phyloP scores from a whole-genome alignment of 1,140 invertebrate species.

The Drosophila repletoides region DNA sequence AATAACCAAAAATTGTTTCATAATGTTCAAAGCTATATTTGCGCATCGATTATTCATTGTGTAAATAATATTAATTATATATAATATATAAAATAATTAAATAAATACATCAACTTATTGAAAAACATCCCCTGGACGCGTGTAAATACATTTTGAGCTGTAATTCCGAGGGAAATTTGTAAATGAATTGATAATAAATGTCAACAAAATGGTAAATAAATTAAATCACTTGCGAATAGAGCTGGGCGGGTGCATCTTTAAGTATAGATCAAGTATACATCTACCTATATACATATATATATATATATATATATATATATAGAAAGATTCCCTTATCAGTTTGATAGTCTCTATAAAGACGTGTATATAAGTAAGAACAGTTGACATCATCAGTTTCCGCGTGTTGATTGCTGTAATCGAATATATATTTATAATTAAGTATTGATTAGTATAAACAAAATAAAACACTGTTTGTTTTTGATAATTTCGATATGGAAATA shows the following conservation, averaged over 20 bases:
- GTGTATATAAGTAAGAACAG: background rate
- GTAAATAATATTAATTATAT: conserved; percentile 58
- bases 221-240: background rate
- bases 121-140: conserved; percentile 59
- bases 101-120: conserved; percentile 39
- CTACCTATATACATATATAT: conserved; percentile 11
- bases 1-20: conserved; percentile 14
- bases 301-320: conserved; percentile 10
- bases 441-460: conserved; percentile 54
- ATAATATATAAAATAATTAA: conserved; percentile 27
- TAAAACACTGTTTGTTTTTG: conserved; percentile 41
- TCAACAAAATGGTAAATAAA: conserved; percentile 31
- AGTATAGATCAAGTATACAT: conserved; percentile 16
- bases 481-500: conserved; percentile 46
- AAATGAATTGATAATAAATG: conserved; percentile 65
- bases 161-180: conserved; percentile 55
- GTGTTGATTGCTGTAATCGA: conserved; percentile 54
- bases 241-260: conserved; percentile 3
- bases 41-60: conserved; percentile 25
- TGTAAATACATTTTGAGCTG: conserved; percentile 65
- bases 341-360: conserved; percentile 9
- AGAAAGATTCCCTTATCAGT: conserved; percentile 6
- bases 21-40: conserved; percentile 7
- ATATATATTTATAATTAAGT: conserved; percentile 46
- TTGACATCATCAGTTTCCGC: conserved; percentile 26